Conservation (phyloP, 2,888 invertebrate genomes). For the Perizoma affinitatum region DNA sequence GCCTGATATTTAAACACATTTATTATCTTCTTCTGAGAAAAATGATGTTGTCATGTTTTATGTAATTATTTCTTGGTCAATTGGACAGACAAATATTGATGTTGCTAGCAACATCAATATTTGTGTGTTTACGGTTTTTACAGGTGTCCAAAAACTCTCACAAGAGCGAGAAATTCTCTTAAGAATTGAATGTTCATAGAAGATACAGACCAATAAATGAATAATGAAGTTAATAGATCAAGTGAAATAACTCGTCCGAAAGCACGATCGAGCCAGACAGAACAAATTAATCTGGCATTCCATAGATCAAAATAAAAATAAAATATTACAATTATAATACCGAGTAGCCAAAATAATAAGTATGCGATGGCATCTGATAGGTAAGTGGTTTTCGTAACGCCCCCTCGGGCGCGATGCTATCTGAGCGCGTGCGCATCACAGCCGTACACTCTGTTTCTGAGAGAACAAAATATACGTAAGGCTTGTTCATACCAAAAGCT, state of each 20-base stretch:
- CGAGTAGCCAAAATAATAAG: conserved; percentile 78
- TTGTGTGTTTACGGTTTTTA: too few species aligned
- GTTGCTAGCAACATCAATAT: too few species aligned
- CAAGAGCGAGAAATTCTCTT: background rate
- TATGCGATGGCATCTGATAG: conserved; percentile 75
- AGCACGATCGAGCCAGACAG: conserved; percentile 39
- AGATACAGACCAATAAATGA: background rate
- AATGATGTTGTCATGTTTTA: too few species aligned
- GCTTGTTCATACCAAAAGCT: conserved; percentile 8
- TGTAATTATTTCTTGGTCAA: too few species aligned
- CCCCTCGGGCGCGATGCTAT: conserved; percentile 73
- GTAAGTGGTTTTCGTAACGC: conserved; percentile 82
- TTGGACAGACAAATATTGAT: too few species aligned
- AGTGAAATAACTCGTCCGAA: conserved; percentile 29
- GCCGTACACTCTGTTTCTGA: conserved; percentile 55
- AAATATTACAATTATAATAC: conserved; percentile 58
- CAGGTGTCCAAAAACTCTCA: background rate
- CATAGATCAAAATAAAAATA: conserved; percentile 53
- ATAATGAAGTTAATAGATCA: conserved; percentile 21
- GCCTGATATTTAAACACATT: too few species aligned
- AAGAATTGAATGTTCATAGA: background rate
- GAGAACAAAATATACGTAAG: conserved; percentile 59
- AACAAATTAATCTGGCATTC: conserved; percentile 48
- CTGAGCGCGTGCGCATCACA: conserved; percentile 65
- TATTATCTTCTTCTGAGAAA: too few species aligned